phyloP scores from a whole-genome alignment of 2,888 invertebrate species.

The Dynastes grantii region DNA sequence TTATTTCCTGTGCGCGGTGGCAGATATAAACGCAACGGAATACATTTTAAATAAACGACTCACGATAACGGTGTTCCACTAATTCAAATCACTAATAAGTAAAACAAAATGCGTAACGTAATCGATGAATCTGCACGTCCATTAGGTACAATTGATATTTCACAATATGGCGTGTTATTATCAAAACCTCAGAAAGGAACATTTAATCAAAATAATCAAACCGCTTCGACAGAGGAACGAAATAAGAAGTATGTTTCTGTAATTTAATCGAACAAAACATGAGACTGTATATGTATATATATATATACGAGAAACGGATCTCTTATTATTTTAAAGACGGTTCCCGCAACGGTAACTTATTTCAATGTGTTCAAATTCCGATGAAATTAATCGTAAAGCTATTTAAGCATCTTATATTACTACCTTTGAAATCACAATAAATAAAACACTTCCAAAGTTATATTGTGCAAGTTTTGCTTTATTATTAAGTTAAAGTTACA shows the following conservation, averaged over 20 bases:
- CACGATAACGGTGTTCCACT: conserved; percentile 32
- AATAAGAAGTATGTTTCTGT: too few relatives aligned
- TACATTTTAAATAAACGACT: conserved; percentile 27
- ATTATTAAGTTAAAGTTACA: conserved; percentile 49
- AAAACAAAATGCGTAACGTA: conserved; percentile 16
- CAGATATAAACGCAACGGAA: conserved; percentile 14
- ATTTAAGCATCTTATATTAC: not conserved
- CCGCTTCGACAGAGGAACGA: not conserved
- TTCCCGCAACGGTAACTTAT: too few relatives aligned
- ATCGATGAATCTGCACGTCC: not conserved
- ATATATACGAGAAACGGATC: too few relatives aligned
- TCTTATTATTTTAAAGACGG: too few relatives aligned
- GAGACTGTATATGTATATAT: too few relatives aligned
- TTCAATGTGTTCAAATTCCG: not conserved
- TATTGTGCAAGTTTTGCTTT: conserved; percentile 43
- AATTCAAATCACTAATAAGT: conserved; percentile 26
- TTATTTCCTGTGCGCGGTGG: conserved; percentile 31
- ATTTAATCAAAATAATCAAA: conserved; percentile 6
- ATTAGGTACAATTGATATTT: conserved; percentile 30
- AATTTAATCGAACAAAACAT: too few relatives aligned
- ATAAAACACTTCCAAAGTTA: conserved; percentile 41
- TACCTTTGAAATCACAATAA: conserved; percentile 16
- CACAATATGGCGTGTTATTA: conserved; percentile 12
- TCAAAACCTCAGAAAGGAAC: conserved; percentile 34
- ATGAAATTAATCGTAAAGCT: not conserved